Evolutionary conservation across 2,797 vertebrate species (phyloP), one percentile per base, ranked within the genome.

Genomic region (Gallirallus australis): DNA sequence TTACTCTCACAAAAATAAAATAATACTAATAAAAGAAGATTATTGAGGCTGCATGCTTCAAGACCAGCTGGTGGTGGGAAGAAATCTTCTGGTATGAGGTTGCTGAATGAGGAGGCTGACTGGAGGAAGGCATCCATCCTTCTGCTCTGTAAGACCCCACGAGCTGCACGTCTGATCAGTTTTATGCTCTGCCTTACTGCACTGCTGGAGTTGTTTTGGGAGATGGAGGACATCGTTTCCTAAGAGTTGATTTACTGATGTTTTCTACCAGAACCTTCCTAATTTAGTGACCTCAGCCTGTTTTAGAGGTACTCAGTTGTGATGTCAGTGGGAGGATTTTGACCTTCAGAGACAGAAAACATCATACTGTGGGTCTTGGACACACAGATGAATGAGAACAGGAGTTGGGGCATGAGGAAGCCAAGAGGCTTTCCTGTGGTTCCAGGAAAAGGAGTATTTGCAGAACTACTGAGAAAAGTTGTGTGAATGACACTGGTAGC

Each of bases 291-390:
- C 59, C 73, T 91, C 56, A 13, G 52, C 56, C 73, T 35, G 2
- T 31, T 79, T 56, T 82, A 79, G 79, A 96, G 63, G 52, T 33
- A 70, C 66, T 59, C 65, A 28, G 33, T 5, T 30, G 45, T 65
- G 72, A 89, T 45, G 73, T 56, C 92, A 80, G 37, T 18, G 42
- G 0, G 0, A 82, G 64, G 39, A 60, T 42, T 94, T 47, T 96
- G 91, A 95, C 81, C 92, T 95, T 85, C 87, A 89, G 63, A 86
- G 80, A 45, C 69, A 77, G 59, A 52, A 89, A 75, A 64, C 15
- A 25, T 61, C 8, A 1, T 12, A 3, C 12, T 9, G 25, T 4
- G 66, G 54, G 48, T 78, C 35, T 69, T 69, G 57, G 33, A 20
- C 37, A 71, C 53, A 69, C 15, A 56, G 47, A 17, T 15, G 39